phyloP scores from a whole-genome alignment of 2,113 vertebrate genomes.

The Cyanocitta stelleri region DNA sequence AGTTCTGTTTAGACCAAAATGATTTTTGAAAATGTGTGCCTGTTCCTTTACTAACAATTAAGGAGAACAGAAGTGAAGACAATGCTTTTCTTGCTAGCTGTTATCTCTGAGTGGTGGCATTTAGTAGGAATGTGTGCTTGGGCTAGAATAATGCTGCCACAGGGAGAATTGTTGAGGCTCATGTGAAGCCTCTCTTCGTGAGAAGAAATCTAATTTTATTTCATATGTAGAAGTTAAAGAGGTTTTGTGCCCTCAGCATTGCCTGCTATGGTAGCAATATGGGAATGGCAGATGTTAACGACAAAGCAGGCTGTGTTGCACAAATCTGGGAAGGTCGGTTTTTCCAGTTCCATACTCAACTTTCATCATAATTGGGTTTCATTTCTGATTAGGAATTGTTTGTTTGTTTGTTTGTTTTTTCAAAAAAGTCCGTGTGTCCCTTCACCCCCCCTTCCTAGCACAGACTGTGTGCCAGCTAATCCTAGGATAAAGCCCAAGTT shows the following conservation, averaged over 20 bases:
- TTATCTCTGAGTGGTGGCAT: neutral
- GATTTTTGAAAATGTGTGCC: neutral
- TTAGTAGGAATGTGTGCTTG: neutral
- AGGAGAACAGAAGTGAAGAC: neutral
- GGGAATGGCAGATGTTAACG: neutral
- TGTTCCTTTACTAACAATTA: neutral
- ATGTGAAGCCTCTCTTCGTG: neutral
- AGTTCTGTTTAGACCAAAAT: neutral
- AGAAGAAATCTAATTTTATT: neutral
- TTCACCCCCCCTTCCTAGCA: neutral
- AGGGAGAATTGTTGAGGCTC: neutral
- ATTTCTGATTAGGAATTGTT: neutral
- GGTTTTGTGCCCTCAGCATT: neutral
- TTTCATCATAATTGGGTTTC: neutral
- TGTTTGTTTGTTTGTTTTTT: neutral
- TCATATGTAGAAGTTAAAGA: neutral
- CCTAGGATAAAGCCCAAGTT: neutral
- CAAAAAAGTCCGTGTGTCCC: too few species aligned
- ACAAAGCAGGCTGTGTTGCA: neutral
- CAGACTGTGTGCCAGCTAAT: neutral
- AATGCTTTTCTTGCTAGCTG: neutral
- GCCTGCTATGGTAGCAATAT: neutral
- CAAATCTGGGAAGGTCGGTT: neutral
- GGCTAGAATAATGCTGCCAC: neutral
- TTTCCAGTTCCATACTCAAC: neutral